Percentiles rank a stretch among this genome's conserved stretches.
Evolutionary conservation across 2,797 vertebrate species (phyloP).

Genomic region (Tokudaia muenninki): DNA sequence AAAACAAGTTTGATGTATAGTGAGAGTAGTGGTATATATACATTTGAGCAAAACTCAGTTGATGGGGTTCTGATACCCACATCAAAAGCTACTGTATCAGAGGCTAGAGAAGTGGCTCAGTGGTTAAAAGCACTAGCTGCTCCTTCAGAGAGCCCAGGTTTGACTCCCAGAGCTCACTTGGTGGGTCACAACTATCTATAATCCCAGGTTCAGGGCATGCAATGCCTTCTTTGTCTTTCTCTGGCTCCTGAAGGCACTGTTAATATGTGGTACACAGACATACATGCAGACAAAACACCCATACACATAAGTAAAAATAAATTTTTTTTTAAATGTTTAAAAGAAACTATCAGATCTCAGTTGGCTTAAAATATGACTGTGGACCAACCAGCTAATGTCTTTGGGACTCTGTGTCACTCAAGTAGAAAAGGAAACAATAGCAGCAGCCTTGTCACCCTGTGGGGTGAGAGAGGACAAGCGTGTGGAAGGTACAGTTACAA

Average conservation of each 20-base stretch:
- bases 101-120: background rate
- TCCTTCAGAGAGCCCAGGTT: background rate
- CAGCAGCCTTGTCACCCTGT: background rate
- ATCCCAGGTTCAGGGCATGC: background rate
- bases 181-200: background rate
- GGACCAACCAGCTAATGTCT: background rate
- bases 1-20: background rate
- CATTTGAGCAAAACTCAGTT: background rate
- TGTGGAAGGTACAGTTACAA: background rate
- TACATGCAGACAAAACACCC: background rate
- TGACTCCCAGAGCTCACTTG: background rate
- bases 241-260: background rate
- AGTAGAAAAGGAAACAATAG: background rate
- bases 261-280: background rate
- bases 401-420: background rate
- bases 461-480: background rate
- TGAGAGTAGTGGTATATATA: background rate
- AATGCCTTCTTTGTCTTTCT: background rate
- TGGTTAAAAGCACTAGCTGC: background rate
- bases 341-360: background rate
- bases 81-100: background rate
- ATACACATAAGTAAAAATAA: background rate
- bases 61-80: background rate
- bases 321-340: background rate
- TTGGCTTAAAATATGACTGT: background rate